Conservation (phyloP, 2,888 invertebrate genomes). For the Hofmannophila pseudospretella region DNA sequence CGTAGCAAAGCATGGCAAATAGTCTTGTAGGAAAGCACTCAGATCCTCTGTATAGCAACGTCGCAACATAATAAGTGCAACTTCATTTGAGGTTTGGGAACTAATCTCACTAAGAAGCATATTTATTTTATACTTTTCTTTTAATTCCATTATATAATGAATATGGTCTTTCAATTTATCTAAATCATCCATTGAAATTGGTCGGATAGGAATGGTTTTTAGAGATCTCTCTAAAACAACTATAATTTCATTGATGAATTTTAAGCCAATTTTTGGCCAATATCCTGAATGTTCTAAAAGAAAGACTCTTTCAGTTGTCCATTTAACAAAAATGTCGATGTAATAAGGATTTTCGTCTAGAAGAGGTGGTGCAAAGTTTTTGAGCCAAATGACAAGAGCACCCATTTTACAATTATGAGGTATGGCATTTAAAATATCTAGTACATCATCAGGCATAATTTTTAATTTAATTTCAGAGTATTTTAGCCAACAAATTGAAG, state of each 20-base stretch:
- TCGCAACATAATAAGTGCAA: constrained; percentile 64
- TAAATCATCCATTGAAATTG: constrained; percentile 64
- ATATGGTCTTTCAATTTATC: constrained; percentile 59
- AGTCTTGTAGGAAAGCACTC: constrained; percentile 52
- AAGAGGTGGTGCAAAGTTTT: constrained; percentile 59
- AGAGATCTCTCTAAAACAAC: constrained; percentile 51
- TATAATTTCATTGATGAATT: constrained; percentile 59
- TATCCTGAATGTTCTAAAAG: constrained; percentile 61
- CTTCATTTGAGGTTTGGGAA: constrained; percentile 58
- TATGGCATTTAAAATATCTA: constrained; percentile 53
- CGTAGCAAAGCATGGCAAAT: constrained; percentile 58
- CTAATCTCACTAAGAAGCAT: constrained; percentile 61
- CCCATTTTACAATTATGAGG: constrained; percentile 63
- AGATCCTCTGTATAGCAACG: constrained; percentile 73
- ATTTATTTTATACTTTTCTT: constrained; percentile 69
- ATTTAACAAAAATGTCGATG: constrained; percentile 66
- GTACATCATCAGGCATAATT: constrained; percentile 41
- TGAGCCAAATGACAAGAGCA: constrained; percentile 63
- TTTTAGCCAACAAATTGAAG: constrained; percentile 68
- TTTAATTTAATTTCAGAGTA: constrained; percentile 48
- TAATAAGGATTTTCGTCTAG: constrained; percentile 64
- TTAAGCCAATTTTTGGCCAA: constrained; percentile 73
- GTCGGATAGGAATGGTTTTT: constrained; percentile 54
- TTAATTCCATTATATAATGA: constrained; percentile 56
- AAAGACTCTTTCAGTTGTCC: constrained; percentile 67